Evolutionary conservation across 2,797 vertebrate genomes (phyloP).

Genomic region (Dendrocincla fuliginosa): DNA sequence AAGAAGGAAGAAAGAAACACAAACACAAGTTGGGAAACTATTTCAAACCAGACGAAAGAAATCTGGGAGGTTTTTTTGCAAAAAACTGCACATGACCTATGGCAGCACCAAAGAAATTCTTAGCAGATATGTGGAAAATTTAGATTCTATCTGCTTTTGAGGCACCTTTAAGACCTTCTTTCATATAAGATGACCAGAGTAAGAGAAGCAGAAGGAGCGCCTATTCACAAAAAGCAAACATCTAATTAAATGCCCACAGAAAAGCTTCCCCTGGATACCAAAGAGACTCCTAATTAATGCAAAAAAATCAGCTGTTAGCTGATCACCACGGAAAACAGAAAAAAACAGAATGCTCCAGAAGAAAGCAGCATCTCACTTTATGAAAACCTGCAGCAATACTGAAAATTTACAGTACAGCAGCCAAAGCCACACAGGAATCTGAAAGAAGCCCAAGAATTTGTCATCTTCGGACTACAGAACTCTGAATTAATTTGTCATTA

Average conservation of each 20-base stretch:
- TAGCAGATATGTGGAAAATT: background rate
- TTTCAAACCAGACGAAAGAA: background rate
- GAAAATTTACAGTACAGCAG: background rate
- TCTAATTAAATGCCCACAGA: background rate
- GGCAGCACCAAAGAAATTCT: background rate
- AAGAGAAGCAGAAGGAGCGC: background rate
- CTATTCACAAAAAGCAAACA: background rate
- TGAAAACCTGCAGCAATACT: background rate
- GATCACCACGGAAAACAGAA: background rate
- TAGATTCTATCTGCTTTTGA: background rate
- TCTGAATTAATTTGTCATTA: background rate
- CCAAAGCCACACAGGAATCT: background rate
- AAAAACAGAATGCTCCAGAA: background rate
- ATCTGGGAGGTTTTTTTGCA: accelerated
- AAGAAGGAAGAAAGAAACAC: background rate
- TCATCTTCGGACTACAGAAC: background rate
- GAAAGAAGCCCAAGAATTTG: background rate
- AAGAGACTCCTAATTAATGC: background rate
- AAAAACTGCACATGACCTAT: background rate
- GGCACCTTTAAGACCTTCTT: background rate
- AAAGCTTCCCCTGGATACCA: background rate
- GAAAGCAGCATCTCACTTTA: background rate
- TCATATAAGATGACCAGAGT: background rate
- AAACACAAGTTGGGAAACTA: background rate
- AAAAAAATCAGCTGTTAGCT: background rate